A percentile compares a stretch with the other conserved stretches of the same genome.
Evolutionary conservation across 2,888 invertebrate species (phyloP).

Genomic region (Eurytoma californica): DNA sequence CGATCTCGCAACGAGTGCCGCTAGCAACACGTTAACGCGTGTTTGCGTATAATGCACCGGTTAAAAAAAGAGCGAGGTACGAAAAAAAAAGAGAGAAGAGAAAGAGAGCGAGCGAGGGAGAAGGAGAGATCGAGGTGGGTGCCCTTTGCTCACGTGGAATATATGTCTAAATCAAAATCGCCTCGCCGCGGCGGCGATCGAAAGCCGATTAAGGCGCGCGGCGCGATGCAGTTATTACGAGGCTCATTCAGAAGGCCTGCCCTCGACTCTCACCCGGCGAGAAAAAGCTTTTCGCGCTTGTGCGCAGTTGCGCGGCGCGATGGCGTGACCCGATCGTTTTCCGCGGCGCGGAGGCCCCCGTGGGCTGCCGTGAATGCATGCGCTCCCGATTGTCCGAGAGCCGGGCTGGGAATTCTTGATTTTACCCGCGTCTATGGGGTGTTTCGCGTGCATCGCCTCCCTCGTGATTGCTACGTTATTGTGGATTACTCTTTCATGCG

Average conservation of each 20-base stretch:
- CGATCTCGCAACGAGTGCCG: conserved; percentile 1
- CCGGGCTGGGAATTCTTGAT: not conserved
- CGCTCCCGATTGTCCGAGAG: conserved; percentile 10
- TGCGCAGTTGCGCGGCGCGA: conserved; percentile 56
- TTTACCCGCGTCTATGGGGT: too few species aligned
- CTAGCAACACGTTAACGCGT: not conserved
- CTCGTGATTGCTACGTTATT: not conserved
- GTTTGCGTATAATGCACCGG: too few species aligned
- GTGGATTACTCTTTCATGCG: not conserved
- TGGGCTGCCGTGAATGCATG: not conserved
- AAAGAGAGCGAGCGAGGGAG: not conserved
- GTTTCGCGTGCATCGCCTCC: too few species aligned
- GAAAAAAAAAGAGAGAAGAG: not conserved
- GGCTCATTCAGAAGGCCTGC: too few species aligned
- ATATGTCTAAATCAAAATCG: conserved; percentile 61
- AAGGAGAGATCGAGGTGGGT: not conserved
- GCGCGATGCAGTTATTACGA: conserved; percentile 56
- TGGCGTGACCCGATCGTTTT: conserved; percentile 66
- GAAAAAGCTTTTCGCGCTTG: conserved; percentile 56
- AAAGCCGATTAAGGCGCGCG: conserved; percentile 58
- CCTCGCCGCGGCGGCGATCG: conserved; percentile 54
- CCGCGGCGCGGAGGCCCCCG: conserved; percentile 25
- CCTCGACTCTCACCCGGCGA: not conserved
- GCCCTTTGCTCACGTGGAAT: conserved; percentile 19
- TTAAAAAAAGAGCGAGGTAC: not conserved